A percentile compares a stretch with the other conserved stretches of the same genome.
These are phyloP conservation scores for Zosterops japonicus DNA, from an alignment of 2,113 vertebrate species.

Conservation along the genomic window DNA sequence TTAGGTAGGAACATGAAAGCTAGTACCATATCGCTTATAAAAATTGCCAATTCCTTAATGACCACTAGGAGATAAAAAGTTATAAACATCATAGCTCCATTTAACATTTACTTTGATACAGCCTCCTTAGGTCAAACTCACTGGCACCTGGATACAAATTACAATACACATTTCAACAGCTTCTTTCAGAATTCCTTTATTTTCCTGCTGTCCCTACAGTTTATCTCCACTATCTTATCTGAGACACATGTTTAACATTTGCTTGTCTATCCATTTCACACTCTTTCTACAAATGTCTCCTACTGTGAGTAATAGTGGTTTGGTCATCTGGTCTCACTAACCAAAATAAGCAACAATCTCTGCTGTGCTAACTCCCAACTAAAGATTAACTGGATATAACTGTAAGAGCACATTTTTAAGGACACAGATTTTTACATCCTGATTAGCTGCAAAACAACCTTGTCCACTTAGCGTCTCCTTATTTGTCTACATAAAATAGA, in stretches of 20 bases:
- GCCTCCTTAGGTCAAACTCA: background rate
- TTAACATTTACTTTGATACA: background rate
- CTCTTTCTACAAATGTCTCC: background rate
- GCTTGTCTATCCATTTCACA: background rate
- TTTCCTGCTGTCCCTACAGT: background rate
- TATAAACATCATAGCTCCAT: background rate
- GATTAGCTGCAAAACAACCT: background rate
- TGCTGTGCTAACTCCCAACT: background rate
- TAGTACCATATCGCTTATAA: background rate
- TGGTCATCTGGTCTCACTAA: background rate
- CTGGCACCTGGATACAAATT: background rate
- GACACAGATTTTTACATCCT: background rate
- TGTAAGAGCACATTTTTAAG: background rate
- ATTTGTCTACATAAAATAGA: background rate
- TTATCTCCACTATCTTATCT: background rate
- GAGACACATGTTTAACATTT: background rate
- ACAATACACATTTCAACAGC: background rate
- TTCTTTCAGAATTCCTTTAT: background rate
- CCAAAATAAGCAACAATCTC: background rate
- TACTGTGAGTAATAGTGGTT: background rate
- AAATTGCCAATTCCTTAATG: background rate
- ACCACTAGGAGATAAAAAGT: background rate
- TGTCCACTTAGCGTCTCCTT: background rate
- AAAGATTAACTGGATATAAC: background rate
- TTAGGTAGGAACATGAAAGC: background rate